Evolutionary conservation across 2,888 invertebrate genomes (phyloP), one percentile per base, ranked within the genome.

Genomic region (Troides oblongomaculatus): DNA sequence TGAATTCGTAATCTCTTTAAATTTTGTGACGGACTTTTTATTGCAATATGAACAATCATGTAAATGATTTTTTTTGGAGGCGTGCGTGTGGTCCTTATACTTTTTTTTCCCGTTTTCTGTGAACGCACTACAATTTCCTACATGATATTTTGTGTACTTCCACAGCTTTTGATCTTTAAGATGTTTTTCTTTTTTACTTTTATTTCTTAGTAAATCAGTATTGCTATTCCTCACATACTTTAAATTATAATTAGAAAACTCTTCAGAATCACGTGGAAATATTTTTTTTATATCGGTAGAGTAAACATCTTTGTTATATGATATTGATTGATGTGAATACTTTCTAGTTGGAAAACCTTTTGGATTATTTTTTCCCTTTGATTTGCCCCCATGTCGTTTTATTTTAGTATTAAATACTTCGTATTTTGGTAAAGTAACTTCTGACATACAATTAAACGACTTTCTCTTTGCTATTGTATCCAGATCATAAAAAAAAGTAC

Each of bases 401-500:
- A 61, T 63, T 56, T 66, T 64, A 18, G n/a, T 60, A 23, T 66
- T 72, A 72, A 17, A 66, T 46, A 21, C 77, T 75, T 82, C 81
- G n/a, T 75, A 76, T 70, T 82, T 83, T 2, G 84, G 82, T 21
- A 73, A 25, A 66, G 73, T 79, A 0, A 81, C 23, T 62, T 84
- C 84, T 59, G 81, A 76, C 2, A 85, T 70, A 74, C 79, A 83
- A 73, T 86, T 82, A 72, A 84, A 86, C 18, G 91, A 91, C 73
- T 88, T 86, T 66, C 84, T 83, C 75, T 87, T 89, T 12, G 83
- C 83, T 70, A 89, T 77, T 23, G 85, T 84, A 71, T 91, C 91
- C 68, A 92, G 78, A 78, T 92, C 90, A 67, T 82, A 91, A 73
- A 90, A 92, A 73, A 90, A 77, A 14, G 90, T 91, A 73, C 90